Conservation (phyloP, 2,113 vertebrate genomes). For the Lophochroa leadbeateri region DNA sequence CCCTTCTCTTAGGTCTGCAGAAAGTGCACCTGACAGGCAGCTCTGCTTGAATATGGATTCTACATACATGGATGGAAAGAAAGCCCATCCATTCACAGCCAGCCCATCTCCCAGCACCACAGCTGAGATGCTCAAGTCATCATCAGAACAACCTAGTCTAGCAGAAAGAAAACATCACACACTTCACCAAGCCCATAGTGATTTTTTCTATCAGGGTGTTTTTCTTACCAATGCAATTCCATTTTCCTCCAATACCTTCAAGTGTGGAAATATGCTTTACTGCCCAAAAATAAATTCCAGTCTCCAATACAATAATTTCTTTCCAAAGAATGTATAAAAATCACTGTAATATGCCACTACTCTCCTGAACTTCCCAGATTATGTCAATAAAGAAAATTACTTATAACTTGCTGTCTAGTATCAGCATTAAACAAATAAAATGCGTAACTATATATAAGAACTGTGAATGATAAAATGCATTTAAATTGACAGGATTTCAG, state of each 20-base stretch:
- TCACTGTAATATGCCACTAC: not conserved
- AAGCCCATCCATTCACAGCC: not conserved
- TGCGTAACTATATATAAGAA: not conserved
- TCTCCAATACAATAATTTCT: not conserved
- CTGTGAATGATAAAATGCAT: not conserved
- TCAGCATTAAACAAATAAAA: not conserved
- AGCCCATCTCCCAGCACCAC: not conserved
- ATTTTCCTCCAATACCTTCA: not conserved
- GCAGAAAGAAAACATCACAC: not conserved
- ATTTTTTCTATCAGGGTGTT: not conserved
- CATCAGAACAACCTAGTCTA: not conserved
- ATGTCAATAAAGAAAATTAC: not conserved
- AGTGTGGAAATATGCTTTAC: not conserved
- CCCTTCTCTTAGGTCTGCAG: too few relatives aligned
- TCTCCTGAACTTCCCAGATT: not conserved
- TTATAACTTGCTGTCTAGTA: not conserved
- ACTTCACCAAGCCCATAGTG: not conserved
- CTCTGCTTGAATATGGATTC: not conserved
- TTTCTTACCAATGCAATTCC: not conserved
- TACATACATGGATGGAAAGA: rapidly evolving
- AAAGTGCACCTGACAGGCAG: not conserved
- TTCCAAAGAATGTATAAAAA: not conserved
- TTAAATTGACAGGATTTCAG: not conserved
- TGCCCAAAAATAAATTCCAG: not conserved
- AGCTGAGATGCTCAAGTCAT: not conserved